Evolutionary conservation across 2,888 invertebrate genomes (phyloP).

Genomic region (Phlogophora meticulosa): DNA sequence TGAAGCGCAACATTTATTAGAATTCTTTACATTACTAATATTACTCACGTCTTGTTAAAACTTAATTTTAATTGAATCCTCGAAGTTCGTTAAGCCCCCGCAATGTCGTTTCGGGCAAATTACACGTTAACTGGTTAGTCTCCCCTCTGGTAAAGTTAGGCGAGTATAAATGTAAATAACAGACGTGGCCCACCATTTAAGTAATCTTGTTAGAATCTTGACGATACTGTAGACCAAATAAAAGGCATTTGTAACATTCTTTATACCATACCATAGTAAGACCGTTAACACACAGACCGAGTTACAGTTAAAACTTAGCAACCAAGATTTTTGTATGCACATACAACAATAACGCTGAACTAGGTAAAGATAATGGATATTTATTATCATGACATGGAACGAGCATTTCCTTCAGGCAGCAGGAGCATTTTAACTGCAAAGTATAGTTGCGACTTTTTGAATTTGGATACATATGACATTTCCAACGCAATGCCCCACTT

Average conservation of each 20-base stretch:
- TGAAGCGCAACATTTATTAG: constrained; percentile 37
- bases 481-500: neutral
- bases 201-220: constrained; percentile 48
- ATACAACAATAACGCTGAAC: constrained; percentile 18
- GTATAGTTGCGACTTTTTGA: neutral
- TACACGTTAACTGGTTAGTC: constrained; percentile 25
- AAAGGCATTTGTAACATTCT: constrained; percentile 40
- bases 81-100: constrained; percentile 32
- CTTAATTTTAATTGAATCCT: constrained; percentile 44
- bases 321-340: constrained; percentile 16
- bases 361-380: constrained; percentile 19
- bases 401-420: constrained; percentile 10
- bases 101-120: constrained; percentile 46
- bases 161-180: constrained; percentile 52
- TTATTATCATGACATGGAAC: constrained; percentile 18
- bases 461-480: neutral
- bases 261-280: constrained; percentile 22
- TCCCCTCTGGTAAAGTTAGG: constrained; percentile 24
- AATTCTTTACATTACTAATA: constrained; percentile 36
- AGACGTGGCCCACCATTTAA: constrained; percentile 19
- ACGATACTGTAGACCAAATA: constrained; percentile 33
- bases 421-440: neutral
- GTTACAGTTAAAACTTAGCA: constrained; percentile 25
- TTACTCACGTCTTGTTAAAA: constrained; percentile 12
- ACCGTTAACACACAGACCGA: constrained; percentile 10